These are phyloP conservation scores for Ennomos fuscantarius DNA, from an alignment of 2,888 invertebrate genomes.

Conservation along the genomic window DNA sequence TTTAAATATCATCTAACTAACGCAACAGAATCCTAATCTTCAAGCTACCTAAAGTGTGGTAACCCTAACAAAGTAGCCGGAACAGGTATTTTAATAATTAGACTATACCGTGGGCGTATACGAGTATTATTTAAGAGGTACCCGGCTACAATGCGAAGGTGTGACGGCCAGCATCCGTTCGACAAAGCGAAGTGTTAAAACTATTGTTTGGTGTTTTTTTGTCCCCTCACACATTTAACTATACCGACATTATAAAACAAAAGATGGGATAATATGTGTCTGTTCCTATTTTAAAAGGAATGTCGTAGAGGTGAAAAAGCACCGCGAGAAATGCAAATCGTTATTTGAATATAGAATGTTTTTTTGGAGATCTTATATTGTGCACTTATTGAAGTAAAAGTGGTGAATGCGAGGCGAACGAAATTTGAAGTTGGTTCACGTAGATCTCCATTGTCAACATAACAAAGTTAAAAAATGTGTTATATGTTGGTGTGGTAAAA, in stretches of 20 bases:
- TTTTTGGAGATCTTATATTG: too few species aligned
- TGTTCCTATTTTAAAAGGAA: slow-evolving; percentile 31
- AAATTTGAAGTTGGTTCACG: too few species aligned
- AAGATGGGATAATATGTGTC: slow-evolving; percentile 24
- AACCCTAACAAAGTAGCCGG: slow-evolving; percentile 43
- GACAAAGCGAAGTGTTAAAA: slow-evolving; percentile 71
- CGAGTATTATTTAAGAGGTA: slow-evolving; percentile 49
- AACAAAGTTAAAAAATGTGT: too few species aligned
- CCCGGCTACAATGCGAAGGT: slow-evolving; percentile 68
- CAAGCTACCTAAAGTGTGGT: slow-evolving; percentile 15
- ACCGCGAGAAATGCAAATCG: background rate
- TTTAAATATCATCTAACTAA: too few species aligned
- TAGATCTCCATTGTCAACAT: too few species aligned
- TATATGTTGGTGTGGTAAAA: too few species aligned
- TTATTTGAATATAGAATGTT: too few species aligned
- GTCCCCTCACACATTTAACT: slow-evolving; percentile 50
- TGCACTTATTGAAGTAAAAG: too few species aligned
- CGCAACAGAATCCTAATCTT: too few species aligned
- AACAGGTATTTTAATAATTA: slow-evolving; percentile 71
- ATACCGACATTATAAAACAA: slow-evolving; percentile 44
- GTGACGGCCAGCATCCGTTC: slow-evolving; percentile 68
- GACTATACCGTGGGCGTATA: slow-evolving; percentile 61
- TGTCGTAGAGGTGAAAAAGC: slow-evolving; percentile 17
- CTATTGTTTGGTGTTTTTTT: slow-evolving; percentile 65
- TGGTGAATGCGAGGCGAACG: too few species aligned